Percentiles rank a stretch among this genome's conserved stretches.
Conservation (phyloP, 1,140 invertebrate genomes). For the Orchestia grillus region DNA sequence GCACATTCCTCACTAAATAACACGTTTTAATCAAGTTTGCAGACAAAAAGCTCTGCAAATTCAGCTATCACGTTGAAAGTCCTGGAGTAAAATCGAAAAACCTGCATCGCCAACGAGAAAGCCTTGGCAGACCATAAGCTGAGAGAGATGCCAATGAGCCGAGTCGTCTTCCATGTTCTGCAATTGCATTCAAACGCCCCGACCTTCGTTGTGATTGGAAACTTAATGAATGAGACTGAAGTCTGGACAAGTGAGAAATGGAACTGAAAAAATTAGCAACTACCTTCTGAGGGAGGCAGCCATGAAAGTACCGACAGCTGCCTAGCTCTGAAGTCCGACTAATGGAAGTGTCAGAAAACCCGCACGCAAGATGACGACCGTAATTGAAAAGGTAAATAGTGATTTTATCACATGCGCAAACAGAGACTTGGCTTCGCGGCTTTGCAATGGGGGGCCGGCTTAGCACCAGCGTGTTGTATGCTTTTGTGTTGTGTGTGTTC, state of each 20-base stretch:
- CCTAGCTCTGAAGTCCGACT: not conserved
- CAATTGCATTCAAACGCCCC: not conserved
- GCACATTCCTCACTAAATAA: too few relatives aligned
- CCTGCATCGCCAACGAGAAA: not conserved
- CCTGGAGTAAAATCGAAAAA: not conserved
- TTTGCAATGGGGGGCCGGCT: not conserved
- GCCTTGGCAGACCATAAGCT: not conserved
- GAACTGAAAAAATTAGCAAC: not conserved
- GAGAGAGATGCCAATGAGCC: not conserved
- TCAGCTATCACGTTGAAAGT: too few relatives aligned
- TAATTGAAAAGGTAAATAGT: conserved; percentile 1
- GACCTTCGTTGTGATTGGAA: not conserved
- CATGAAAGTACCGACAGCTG: not conserved
- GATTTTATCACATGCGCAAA: not conserved
- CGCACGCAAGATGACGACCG: not conserved
- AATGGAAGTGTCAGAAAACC: not conserved
- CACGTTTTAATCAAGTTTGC: too few relatives aligned
- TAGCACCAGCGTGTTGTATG: not conserved
- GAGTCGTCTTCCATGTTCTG: not conserved
- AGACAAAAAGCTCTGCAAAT: too few relatives aligned
- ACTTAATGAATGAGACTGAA: not conserved
- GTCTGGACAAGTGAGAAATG: conserved; percentile 7
- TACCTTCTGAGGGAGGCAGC: not conserved
- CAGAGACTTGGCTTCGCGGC: not conserved
- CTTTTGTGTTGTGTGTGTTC: not conserved